Conservation (phyloP, 2,113 vertebrate genomes). For the Lophius piscatorius region DNA sequence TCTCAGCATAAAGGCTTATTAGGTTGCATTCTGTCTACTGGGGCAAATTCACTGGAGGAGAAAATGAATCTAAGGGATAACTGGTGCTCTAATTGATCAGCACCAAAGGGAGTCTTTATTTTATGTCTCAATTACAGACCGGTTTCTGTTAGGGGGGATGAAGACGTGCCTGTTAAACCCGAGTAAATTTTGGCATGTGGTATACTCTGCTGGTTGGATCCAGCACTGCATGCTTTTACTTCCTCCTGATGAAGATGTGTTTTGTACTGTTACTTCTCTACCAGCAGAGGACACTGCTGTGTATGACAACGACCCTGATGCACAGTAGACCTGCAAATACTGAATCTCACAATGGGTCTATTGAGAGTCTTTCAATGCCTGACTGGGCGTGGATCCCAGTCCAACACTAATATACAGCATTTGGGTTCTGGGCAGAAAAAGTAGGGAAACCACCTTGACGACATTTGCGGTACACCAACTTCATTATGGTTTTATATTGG, state of each 20-base stretch:
- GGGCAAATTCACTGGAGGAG: neutral
- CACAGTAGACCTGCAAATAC: too few relatives aligned
- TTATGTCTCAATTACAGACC: conserved; percentile 39
- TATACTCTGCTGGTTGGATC: conserved; percentile 51
- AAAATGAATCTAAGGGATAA: conserved; percentile 13
- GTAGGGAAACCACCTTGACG: neutral
- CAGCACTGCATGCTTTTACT: conserved; percentile 23
- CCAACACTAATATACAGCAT: neutral
- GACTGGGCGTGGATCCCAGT: conserved; percentile 5
- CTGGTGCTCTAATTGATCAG: conserved; percentile 11
- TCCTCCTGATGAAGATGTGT: neutral
- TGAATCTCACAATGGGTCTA: neutral
- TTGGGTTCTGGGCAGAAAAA: neutral
- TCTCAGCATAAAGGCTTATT: conserved; percentile 3
- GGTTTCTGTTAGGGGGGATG: conserved; percentile 23
- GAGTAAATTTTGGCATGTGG: conserved; percentile 44
- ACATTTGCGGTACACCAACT: conserved; percentile 24
- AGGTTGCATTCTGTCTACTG: neutral
- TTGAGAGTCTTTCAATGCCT: conserved; percentile 5
- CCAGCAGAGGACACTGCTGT: conserved; percentile 55
- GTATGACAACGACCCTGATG: neutral
- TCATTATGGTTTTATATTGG: conserved; percentile 34
- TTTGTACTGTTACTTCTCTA: conserved; percentile 6
- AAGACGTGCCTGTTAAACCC: conserved; percentile 25
- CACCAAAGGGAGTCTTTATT: conserved; percentile 31